A percentile compares a stretch with the other conserved stretches of the same genome.
phyloP scores from a whole-genome alignment of 2,797 vertebrate species.

The Siniperca obscura region DNA sequence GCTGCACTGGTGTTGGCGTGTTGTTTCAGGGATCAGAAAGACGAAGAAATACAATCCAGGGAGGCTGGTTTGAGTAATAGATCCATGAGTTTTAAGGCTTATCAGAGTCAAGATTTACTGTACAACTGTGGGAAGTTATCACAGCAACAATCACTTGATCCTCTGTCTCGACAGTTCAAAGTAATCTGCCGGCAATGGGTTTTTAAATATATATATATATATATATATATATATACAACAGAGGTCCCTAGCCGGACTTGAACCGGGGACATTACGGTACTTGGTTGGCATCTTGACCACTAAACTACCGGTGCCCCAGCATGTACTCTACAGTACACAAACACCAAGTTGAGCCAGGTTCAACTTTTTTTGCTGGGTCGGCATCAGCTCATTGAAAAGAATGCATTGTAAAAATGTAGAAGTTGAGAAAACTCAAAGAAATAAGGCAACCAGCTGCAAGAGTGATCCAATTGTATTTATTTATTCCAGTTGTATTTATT shows the following conservation, averaged over 20 bases:
- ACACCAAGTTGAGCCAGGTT: no score
- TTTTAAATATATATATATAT: not conserved
- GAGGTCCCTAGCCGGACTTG: no score
- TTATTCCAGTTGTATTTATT: no score
- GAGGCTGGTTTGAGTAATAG: not conserved
- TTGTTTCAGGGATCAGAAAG: not conserved
- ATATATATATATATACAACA: no score
- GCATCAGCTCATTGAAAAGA: no score
- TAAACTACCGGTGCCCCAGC: not conserved
- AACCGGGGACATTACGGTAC: no score
- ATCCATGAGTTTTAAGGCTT: not conserved
- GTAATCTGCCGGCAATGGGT: not conserved
- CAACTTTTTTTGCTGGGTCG: no score
- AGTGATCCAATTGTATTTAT: no score
- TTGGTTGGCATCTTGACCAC: not conserved
- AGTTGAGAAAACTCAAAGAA: no score
- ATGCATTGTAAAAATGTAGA: no score
- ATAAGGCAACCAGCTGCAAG: no score
- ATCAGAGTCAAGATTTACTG: constrained; percentile 1
- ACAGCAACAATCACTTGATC: not conserved
- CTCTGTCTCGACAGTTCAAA: not conserved
- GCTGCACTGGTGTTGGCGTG: not conserved
- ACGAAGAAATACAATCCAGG: not conserved
- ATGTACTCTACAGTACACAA: not conserved
- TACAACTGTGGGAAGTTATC: not conserved